These are phyloP conservation scores for Dicerorhinus sumatrensis DNA, from an alignment of 2,113 vertebrate genomes.

Conservation along the genomic window DNA sequence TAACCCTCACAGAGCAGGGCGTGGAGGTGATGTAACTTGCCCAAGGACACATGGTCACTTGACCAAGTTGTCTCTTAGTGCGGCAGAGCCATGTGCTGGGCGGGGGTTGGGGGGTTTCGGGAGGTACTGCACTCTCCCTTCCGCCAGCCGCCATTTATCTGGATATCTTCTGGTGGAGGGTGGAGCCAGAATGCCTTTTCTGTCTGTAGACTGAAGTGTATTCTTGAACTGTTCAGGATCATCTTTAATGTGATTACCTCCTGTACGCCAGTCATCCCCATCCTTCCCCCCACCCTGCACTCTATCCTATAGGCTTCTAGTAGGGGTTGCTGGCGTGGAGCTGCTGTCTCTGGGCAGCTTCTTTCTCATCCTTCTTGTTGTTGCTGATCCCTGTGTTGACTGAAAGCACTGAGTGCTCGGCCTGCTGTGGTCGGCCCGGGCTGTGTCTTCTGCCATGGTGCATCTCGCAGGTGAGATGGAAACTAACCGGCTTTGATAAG, in stretches of 20 bases:
- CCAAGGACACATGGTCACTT: constrained; percentile 37
- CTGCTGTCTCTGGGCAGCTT: neutral
- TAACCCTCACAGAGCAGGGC: neutral
- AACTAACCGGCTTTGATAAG: constrained; percentile 85
- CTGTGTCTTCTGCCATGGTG: constrained; percentile 83
- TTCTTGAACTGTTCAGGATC: constrained; percentile 8
- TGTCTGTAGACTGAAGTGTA: neutral
- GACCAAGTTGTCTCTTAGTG: constrained; percentile 10
- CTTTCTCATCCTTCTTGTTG: constrained; percentile 33
- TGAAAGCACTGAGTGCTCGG: constrained; percentile 60
- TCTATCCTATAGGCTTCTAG: neutral
- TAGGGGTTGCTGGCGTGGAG: neutral
- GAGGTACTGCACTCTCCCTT: neutral
- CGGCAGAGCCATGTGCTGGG: neutral
- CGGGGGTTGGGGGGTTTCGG: neutral
- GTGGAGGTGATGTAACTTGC: neutral
- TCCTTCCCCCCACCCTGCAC: neutral
- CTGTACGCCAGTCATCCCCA: neutral
- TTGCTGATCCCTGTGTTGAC: neutral
- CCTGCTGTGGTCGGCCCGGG: constrained; percentile 63
- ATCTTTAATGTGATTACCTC: neutral
- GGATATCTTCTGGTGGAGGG: neutral
- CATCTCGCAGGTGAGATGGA: constrained; percentile 85
- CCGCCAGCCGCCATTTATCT: neutral
- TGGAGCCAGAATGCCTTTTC: constrained; percentile 9